Percentiles rank a stretch among this genome's conserved stretches.
phyloP scores from a whole-genome alignment of 2,797 vertebrate species.

The Vespertilio murinus region DNA sequence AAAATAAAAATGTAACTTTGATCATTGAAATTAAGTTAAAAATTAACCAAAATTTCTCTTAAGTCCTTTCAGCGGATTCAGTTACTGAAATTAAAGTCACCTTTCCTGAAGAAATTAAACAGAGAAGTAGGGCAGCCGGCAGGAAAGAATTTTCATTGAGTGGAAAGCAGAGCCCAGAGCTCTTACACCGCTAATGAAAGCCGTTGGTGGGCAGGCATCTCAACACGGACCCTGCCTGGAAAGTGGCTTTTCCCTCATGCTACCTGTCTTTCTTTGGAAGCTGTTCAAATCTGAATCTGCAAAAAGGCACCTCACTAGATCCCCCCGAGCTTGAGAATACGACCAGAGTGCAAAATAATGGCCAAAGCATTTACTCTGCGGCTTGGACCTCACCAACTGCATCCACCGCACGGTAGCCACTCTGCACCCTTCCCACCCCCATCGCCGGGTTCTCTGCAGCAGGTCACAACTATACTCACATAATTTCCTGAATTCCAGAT shows the following conservation, averaged over 20 bases:
- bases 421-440: accelerated
- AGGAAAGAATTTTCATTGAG: background rate
- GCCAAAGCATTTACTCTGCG: background rate
- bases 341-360: background rate
- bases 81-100: conserved; percentile 45
- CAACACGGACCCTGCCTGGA: background rate
- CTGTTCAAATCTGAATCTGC: background rate
- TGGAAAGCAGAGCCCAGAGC: background rate
- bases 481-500: background rate
- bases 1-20: conserved; percentile 25
- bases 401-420: background rate
- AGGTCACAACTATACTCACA: background rate
- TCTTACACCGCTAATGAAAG: background rate
- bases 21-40: conserved; percentile 49
- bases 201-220: background rate
- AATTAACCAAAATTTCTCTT: background rate
- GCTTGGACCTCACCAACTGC: background rate
- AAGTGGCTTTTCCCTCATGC: background rate
- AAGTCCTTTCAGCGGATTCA: conserved; percentile 18
- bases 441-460: background rate
- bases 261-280: conserved; percentile 22
- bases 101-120: conserved; percentile 2
- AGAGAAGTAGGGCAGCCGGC: background rate
- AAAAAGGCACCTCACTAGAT: background rate
- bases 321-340: background rate